Percentiles rank a stretch among this genome's conserved stretches.
phyloP scores from a whole-genome alignment of 2,113 vertebrate species.

The Narcine bancroftii region DNA sequence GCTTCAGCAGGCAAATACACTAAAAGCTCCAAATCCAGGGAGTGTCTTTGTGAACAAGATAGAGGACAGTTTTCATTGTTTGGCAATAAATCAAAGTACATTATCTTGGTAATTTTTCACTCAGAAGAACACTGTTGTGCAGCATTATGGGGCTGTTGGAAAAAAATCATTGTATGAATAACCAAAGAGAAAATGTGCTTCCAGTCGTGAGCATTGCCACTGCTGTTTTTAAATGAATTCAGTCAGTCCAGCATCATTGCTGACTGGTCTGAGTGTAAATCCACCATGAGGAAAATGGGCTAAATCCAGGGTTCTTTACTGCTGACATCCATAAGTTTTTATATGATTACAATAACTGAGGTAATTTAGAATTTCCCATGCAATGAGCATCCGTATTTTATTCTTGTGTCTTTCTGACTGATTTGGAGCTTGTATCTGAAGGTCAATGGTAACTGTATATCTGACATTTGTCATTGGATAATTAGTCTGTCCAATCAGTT shows the following conservation, averaged over 20 bases:
- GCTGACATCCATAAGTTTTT: not conserved
- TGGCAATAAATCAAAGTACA: constrained; percentile 6
- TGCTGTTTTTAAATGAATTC: not conserved
- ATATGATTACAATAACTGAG: not conserved
- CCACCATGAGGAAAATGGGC: not conserved
- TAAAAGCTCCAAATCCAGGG: too few species aligned
- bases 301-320: not conserved
- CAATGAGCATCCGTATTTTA: not conserved
- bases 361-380: not conserved
- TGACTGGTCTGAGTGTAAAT: not conserved
- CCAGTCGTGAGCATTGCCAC: not conserved
- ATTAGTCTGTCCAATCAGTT: not conserved
- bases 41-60: not conserved
- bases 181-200: not conserved
- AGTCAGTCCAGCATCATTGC: not conserved
- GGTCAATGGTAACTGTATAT: not conserved
- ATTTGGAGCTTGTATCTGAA: not conserved
- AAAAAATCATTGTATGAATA: too few species aligned
- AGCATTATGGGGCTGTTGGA: not conserved
- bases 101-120: constrained; percentile 6
- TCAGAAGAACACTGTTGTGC: not conserved
- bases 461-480: not conserved
- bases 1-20: not conserved
- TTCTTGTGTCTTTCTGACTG: not conserved
- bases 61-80: constrained; percentile 12